Base-by-base conservation (phyloP, 2,113 vertebrate genomes). In the Antechinus stuartii region DNA sequence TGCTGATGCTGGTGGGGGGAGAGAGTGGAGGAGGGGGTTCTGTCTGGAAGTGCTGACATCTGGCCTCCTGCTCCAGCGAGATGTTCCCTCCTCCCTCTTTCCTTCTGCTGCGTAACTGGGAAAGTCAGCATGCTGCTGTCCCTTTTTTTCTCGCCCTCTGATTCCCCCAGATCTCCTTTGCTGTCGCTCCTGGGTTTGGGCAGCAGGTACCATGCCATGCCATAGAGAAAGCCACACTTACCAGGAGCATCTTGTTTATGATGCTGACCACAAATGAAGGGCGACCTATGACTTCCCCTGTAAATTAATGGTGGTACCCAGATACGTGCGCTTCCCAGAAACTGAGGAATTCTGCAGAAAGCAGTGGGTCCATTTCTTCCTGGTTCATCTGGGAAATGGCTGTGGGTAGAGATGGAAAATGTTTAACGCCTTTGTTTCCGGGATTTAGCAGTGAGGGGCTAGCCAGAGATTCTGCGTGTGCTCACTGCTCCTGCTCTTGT, bases 11-110 rank as follows among this genome's bases (percentile, higher is more conserved):
- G 55, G 24, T 47, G n/a, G 35, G 68, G 7, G 35, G n/a, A n/a
- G 35, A 76, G 35, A n/a, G 35, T 16, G 0, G 30, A 19, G 68
- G 52, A 4, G 2, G 91, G 10, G 9, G 26, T 90, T 94, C 91
- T 94, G 91, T 0, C 35, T 12, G n/a, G 47, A 94, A 91, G 46
- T 10, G 57, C 91, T 94, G 92, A 93, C 46, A 3, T 95, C 94
- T 97, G 94, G 68, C 91, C 57, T 94, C 54, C 92, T 26, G 49
- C 76, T 61, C 27, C 30, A 27, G 27, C 0, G 56, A 90, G 91
- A 94, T 19, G 35, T 4, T n/a, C 50, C 42, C 52, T 95, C 25
- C 6, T 90, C 55, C 50, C 25, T 94, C 94, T 91, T 76, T 2
- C 3, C 35, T 91, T 24, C 92, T 0, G 6, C 46, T 76, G 89